These are phyloP conservation scores for Hoplodrina ambigua DNA, from an alignment of 2,888 invertebrate genomes.

Conservation along the genomic window DNA sequence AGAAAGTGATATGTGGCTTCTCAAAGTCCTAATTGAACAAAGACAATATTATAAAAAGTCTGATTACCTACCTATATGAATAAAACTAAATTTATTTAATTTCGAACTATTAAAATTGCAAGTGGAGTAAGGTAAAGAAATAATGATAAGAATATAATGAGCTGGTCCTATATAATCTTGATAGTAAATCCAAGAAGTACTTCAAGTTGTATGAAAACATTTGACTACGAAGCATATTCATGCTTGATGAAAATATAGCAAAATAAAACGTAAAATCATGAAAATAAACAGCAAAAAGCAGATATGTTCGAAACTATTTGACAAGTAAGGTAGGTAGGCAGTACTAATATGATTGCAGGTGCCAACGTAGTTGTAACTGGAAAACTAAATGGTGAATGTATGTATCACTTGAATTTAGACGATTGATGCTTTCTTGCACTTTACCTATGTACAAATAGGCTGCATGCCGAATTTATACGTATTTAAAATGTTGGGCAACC, in stretches of 20 bases:
- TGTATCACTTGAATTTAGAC: slow-evolving; percentile 2
- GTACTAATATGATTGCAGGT: slow-evolving; percentile 18
- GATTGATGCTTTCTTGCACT: slow-evolving; percentile 18
- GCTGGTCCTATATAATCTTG: no score
- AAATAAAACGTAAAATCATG: background rate
- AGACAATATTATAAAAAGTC: background rate
- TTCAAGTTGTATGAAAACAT: background rate
- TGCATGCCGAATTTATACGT: background rate
- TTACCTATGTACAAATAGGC: slow-evolving; percentile 1
- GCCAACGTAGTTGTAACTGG: background rate
- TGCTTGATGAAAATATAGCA: background rate
- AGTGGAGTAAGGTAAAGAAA: background rate
- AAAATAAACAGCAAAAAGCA: background rate
- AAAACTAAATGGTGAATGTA: slow-evolving; percentile 5
- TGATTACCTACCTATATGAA: background rate
- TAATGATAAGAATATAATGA: background rate
- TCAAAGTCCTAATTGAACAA: slow-evolving; percentile 6
- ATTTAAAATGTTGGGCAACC: background rate
- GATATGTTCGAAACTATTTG: background rate
- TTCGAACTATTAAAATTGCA: background rate
- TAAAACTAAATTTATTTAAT: background rate
- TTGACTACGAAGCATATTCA: background rate
- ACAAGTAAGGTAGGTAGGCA: slow-evolving; percentile 38
- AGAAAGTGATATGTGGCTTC: background rate
- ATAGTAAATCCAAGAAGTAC: no score